Evolutionary conservation across 2,113 vertebrate genomes (phyloP).

Genomic region (Chloebia gouldiae): DNA sequence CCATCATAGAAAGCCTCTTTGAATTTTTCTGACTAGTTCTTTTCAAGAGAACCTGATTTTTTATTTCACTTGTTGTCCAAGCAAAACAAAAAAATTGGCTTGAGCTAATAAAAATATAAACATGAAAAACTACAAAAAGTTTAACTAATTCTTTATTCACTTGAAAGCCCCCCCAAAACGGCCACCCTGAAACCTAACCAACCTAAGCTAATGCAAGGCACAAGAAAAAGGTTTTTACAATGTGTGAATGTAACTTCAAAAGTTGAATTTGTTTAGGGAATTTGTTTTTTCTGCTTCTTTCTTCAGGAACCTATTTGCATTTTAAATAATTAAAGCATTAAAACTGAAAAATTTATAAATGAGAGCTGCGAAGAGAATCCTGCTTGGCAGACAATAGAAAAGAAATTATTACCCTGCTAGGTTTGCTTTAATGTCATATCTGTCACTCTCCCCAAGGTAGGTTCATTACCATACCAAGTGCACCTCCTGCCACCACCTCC

Average conservation of each 20-base stretch:
- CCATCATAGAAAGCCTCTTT: neutral
- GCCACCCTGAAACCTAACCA: neutral
- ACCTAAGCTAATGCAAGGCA: neutral
- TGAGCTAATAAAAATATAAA: neutral
- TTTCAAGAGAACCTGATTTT: neutral
- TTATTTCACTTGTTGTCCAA: neutral
- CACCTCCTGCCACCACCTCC: constrained; percentile 31
- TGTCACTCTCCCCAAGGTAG: constrained; percentile 74
- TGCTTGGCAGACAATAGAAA: constrained; percentile 73
- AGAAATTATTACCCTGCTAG: constrained; percentile 67
- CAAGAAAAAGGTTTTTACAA: neutral
- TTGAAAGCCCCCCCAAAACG: fast-evolving
- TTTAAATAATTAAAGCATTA: constrained; percentile 86
- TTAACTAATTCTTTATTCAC: neutral
- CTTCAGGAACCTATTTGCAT: constrained; percentile 80
- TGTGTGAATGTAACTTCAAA: constrained; percentile 2
- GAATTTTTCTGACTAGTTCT: neutral
- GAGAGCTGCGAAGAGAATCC: constrained; percentile 72
- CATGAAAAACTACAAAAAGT: neutral
- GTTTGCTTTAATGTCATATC: constrained; percentile 70
- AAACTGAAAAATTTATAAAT: constrained; percentile 85
- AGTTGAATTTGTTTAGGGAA: constrained; percentile 70
- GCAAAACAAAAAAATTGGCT: neutral
- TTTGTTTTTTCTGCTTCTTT: constrained; percentile 74
- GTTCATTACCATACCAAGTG: constrained; percentile 58